Evolutionary conservation across 2,113 vertebrate species (phyloP).

Genomic region (Coregonus clupeaformis): DNA sequence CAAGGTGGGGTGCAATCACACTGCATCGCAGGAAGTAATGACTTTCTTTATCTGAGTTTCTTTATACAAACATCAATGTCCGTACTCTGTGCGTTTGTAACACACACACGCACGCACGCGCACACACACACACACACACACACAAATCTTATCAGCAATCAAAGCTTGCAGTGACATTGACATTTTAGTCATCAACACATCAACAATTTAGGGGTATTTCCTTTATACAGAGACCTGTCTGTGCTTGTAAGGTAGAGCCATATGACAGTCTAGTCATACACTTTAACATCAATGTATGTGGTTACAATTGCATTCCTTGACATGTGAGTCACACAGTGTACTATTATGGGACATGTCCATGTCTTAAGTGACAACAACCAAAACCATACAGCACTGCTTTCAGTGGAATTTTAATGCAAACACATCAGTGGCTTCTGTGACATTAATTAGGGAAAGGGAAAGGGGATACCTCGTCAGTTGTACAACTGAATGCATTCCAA

Average conservation of each 20-base stretch:
- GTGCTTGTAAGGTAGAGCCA: neutral
- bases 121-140: neutral
- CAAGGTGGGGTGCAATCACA: neutral
- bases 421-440: no score
- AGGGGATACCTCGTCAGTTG: no score
- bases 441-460: no score
- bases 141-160: neutral
- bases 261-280: neutral
- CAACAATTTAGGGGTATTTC: neutral
- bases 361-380: no score
- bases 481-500: no score
- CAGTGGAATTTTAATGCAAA: no score
- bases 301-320: neutral
- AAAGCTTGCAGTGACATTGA: neutral
- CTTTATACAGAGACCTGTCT: neutral
- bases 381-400: no score
- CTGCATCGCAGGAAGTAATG: neutral
- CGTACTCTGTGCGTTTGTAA: neutral
- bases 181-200: neutral
- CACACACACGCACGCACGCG: neutral
- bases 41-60: slow-evolving; percentile 2
- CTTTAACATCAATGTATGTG: neutral
- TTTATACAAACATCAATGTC: neutral
- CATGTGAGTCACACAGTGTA: no score
- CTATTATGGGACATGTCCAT: no score